A percentile compares a stretch with the other conserved stretches of the same genome.
Conservation (phyloP, 1,140 invertebrate species). For the Nylanderia fulva region DNA sequence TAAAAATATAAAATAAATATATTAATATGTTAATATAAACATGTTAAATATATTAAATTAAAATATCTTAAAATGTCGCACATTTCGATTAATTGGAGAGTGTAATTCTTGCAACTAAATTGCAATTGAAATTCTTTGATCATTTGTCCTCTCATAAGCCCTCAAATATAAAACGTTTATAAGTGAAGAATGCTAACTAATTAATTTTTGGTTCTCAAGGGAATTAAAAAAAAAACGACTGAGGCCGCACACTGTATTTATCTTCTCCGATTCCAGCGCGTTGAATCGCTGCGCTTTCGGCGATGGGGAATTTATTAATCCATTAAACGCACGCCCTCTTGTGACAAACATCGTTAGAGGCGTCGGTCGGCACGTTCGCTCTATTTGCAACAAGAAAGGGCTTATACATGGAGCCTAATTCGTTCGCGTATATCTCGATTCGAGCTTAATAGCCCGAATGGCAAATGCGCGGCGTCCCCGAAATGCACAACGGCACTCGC, state of each 20-base stretch:
- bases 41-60: background rate
- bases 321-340: constrained; percentile 22
- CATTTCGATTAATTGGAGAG: background rate
- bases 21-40: no score
- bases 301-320: constrained; percentile 30
- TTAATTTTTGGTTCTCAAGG: constrained; percentile 5
- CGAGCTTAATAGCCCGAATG: constrained; percentile 65
- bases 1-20: no score
- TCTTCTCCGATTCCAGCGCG: background rate
- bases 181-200: constrained; percentile 33
- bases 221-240: background rate
- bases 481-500: constrained; percentile 65
- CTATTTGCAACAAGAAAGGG: constrained; percentile 33
- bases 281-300: background rate
- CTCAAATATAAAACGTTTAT: background rate
- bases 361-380: constrained; percentile 13
- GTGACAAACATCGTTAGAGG: constrained; percentile 38
- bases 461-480: background rate
- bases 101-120: background rate
- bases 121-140: background rate
- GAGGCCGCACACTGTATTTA: background rate
- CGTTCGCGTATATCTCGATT: constrained; percentile 52
- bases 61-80: background rate
- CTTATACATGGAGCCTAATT: constrained; percentile 46
- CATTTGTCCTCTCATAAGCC: background rate